Evolutionary conservation across 1,140 invertebrate species (phyloP).

Genomic region (Anthonomus grandis): DNA sequence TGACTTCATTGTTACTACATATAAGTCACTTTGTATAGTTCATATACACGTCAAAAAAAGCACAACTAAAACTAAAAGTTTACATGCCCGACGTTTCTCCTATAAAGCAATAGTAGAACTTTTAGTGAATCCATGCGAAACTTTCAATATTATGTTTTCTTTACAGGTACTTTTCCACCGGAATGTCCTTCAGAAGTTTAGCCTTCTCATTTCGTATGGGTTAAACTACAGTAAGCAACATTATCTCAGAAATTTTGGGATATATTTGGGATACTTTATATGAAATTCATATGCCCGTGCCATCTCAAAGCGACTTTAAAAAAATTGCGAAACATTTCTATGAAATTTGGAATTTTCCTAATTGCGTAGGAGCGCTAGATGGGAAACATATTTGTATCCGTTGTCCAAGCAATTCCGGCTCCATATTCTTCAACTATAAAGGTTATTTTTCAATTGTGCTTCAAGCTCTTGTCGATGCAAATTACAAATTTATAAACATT

Average conservation of each 20-base stretch:
- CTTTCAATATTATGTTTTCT: not conserved
- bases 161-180: slow-evolving; percentile 39
- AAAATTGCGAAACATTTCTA: slow-evolving; percentile 38
- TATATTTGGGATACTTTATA: slow-evolving; percentile 40
- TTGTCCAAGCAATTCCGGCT: slow-evolving; percentile 42
- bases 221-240: slow-evolving; percentile 31
- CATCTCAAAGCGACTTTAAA: slow-evolving; percentile 38
- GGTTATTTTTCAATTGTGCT: slow-evolving; percentile 48
- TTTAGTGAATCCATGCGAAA: not conserved
- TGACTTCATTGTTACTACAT: not conserved
- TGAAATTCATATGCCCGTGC: slow-evolving; percentile 31
- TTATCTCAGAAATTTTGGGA: slow-evolving; percentile 40
- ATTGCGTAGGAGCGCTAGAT: slow-evolving; percentile 50
- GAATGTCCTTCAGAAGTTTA: slow-evolving; percentile 39
- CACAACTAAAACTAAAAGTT: not conserved
- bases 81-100: not conserved
- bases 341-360: slow-evolving; percentile 46
- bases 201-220: slow-evolving; percentile 38
- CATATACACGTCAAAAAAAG: too few relatives aligned
- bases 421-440: slow-evolving; percentile 52
- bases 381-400: slow-evolving; percentile 47
- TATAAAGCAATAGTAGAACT: not conserved
- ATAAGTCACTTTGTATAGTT: not conserved
- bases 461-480: slow-evolving; percentile 45
- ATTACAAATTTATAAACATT: slow-evolving; percentile 50